Base-by-base conservation (phyloP, 2,888 invertebrate species). In the Agrochola lychnidis region DNA sequence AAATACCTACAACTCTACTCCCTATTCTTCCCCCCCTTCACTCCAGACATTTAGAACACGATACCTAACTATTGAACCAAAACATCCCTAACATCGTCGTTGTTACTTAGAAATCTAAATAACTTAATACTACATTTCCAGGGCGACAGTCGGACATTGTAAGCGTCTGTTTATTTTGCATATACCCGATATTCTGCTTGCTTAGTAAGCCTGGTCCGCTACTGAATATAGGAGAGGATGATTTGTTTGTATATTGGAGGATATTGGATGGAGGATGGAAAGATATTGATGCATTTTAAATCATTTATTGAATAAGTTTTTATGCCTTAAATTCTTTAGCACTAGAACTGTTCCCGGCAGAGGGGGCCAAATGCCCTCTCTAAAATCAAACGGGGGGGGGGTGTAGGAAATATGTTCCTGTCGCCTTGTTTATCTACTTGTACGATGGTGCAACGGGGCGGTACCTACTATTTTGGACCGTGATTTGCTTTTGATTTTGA, bases 51-150 rank as follows among this genome's bases (percentile, higher is more conserved):
- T 73, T 16, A 22, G 63, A 14, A 30, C 6, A 69, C 19, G 4
- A 2, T n/a, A 36, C 19, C 25, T 40, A 68, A 19, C 22, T 9
- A 45, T 19, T 63, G 40, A n/a, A 48, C 36, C 14, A 1, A 10
- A 45, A 45, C 2, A 62, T 45, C 22, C 25, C 45, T 10, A 25
- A 30, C 10, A 51, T 57, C 6, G 22, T 2, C 4, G 57, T 66
- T 10, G 57, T 53, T 53, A 66, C 71, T 36, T 25, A 36, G 64
- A 61, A 78, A 56, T 72, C 48, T 48, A 70, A 70, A 77, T 51
- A 64, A 66, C 42, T 78, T 77, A 53, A 77, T 71, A 10, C 64
- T 45, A 42, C 71, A 77, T 66, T 22, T 66, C 64, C 30, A 16
- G 9, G 7, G 12, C 6, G 66, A 30, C 78, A 72, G 36, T 6